Percentiles rank a stretch among this genome's conserved stretches.
These are phyloP conservation scores for Tipula unca DNA, from an alignment of 2,888 invertebrate genomes.

Conservation along the genomic window DNA sequence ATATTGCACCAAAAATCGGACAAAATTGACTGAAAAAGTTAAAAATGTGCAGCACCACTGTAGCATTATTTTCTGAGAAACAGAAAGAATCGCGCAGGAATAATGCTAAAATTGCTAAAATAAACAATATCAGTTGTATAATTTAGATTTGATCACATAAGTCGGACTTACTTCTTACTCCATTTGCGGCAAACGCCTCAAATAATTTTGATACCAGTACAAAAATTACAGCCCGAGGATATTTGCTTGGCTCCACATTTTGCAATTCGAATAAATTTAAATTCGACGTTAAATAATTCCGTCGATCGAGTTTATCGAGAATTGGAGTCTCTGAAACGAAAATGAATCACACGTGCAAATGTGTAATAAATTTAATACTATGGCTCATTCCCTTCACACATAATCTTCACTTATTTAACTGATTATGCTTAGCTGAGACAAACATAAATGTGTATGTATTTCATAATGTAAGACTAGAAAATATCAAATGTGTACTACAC, in stretches of 20 bases:
- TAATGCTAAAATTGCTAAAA: constrained; percentile 52
- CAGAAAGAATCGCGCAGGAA: constrained; percentile 51
- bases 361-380: background rate
- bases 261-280: background rate
- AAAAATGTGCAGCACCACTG: constrained; percentile 52
- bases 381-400: background rate
- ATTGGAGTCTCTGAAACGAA: background rate
- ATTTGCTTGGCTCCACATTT: constrained; percentile 23
- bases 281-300: background rate
- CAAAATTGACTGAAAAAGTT: constrained; percentile 54
- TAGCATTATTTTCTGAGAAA: constrained; percentile 46
- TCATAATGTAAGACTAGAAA: background rate
- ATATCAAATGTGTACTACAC: background rate
- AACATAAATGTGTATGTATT: background rate
- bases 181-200: constrained; percentile 42
- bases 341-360: background rate
- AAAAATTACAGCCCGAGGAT: constrained; percentile 39
- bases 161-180: constrained; percentile 39
- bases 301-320: background rate
- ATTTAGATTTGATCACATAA: background rate
- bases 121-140: constrained; percentile 20
- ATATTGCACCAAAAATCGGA: constrained; percentile 54
- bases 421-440: background rate
- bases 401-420: background rate
- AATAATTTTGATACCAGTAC: constrained; percentile 38